Evolutionary conservation across 2,888 invertebrate species (phyloP).

Genomic region (Ochropacha duplaris): DNA sequence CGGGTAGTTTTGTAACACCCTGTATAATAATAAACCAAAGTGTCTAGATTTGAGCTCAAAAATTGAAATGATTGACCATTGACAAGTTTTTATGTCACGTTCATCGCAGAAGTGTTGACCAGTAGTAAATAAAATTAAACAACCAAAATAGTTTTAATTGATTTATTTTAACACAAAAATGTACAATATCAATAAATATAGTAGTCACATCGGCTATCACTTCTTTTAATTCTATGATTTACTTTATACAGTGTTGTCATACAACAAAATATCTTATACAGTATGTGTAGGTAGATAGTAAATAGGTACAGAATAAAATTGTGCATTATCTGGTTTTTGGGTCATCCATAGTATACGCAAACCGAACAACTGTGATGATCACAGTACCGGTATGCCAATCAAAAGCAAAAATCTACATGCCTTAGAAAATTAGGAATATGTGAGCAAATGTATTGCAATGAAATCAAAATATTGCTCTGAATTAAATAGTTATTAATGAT

Average conservation of each 20-base stretch:
- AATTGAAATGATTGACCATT: no score
- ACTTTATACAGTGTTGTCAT: conserved; percentile 71
- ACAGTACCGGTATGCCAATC: not conserved
- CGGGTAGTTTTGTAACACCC: no score
- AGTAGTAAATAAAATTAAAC: no score
- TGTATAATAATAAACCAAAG: no score
- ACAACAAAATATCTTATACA: conserved; percentile 48
- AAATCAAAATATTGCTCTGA: not conserved
- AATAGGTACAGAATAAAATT: conserved; percentile 21
- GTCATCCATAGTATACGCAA: conserved; percentile 15
- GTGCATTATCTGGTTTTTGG: conserved; percentile 31
- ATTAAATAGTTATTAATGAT: not conserved
- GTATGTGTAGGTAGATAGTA: not conserved
- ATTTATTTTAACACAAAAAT: conserved; percentile 81
- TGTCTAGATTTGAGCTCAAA: no score
- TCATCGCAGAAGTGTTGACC: no score
- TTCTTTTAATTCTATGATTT: conserved; percentile 59
- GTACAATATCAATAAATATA: conserved; percentile 82
- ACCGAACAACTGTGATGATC: conserved; percentile 15
- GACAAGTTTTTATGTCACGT: no score
- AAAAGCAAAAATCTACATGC: no score
- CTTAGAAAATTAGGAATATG: no score
- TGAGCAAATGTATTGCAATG: not conserved
- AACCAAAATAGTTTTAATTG: conserved; percentile 44
- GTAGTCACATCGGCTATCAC: conserved; percentile 73